These are phyloP conservation scores for Thripadectes ignobilis DNA, from an alignment of 2,797 vertebrate genomes.

Conservation along the genomic window DNA sequence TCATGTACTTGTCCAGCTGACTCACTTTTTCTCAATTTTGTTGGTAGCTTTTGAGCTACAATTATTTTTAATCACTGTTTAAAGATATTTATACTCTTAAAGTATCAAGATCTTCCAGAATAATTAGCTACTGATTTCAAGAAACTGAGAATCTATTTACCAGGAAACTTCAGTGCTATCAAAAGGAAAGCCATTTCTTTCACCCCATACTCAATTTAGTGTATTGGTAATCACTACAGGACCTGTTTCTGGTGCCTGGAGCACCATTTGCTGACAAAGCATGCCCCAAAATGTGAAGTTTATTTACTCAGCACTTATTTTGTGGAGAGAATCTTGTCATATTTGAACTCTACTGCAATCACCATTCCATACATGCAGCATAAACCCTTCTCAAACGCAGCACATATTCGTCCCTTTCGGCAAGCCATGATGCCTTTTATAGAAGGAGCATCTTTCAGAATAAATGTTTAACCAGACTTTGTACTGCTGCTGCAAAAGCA, in stretches of 20 bases:
- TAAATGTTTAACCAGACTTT: background rate
- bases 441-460: background rate
- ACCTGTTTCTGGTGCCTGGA: background rate
- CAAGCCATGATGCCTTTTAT: background rate
- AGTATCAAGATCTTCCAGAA: background rate
- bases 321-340: background rate
- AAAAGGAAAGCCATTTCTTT: background rate
- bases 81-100: constrained; percentile 21
- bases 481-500: background rate
- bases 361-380: background rate
- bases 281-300: background rate
- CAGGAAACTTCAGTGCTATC: background rate
- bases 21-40: background rate
- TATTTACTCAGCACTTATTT: background rate
- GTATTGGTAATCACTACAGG: background rate
- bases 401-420: background rate
- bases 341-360: background rate
- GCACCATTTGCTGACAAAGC: background rate
- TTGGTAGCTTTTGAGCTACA: background rate
- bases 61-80: constrained; percentile 44
- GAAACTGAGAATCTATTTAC: background rate
- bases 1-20: background rate
- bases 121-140: constrained; percentile 8
- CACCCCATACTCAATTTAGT: background rate
- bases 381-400: background rate